A percentile compares a stretch with the other conserved stretches of the same genome.
phyloP scores from a whole-genome alignment of 2,888 invertebrate species.

The Hermodice carunculata region DNA sequence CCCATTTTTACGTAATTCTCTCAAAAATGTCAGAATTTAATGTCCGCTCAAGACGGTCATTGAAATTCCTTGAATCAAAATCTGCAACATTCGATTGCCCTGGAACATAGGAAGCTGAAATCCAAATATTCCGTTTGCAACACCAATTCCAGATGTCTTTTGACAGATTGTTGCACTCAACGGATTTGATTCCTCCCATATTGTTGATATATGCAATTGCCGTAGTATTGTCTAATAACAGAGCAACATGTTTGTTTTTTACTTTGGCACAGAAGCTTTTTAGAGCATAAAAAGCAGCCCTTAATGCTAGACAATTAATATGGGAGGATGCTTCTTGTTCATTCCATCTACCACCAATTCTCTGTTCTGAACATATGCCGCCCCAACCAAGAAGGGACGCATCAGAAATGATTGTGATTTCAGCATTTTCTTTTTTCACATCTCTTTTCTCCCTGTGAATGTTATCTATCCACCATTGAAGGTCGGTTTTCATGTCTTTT shows the following conservation, averaged over 20 bases:
- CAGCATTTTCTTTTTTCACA: not conserved
- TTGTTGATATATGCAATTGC: slow-evolving; percentile 4
- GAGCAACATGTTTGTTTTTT: not conserved
- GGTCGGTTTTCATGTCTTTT: not conserved
- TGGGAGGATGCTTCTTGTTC: not conserved
- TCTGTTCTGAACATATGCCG: not conserved
- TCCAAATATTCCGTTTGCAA: not conserved
- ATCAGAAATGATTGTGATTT: not conserved
- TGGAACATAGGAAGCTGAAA: not conserved
- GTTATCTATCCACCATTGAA: not conserved
- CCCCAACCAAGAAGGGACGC: not conserved
- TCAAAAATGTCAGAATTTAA: not conserved
- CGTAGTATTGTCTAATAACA: not conserved
- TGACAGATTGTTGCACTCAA: too few relatives aligned
- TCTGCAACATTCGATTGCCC: not conserved
- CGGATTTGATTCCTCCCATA: slow-evolving; percentile 2
- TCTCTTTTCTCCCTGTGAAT: not conserved
- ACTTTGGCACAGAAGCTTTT: not conserved
- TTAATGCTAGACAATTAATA: not conserved
- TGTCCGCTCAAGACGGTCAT: not conserved
- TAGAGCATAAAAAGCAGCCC: not conserved
- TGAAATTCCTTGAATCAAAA: not conserved
- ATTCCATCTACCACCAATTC: not conserved
- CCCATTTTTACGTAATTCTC: not conserved
- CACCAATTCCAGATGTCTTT: slow-evolving; percentile 1